phyloP scores from a whole-genome alignment of 2,797 vertebrate species.

The Taeniopygia guttata region DNA sequence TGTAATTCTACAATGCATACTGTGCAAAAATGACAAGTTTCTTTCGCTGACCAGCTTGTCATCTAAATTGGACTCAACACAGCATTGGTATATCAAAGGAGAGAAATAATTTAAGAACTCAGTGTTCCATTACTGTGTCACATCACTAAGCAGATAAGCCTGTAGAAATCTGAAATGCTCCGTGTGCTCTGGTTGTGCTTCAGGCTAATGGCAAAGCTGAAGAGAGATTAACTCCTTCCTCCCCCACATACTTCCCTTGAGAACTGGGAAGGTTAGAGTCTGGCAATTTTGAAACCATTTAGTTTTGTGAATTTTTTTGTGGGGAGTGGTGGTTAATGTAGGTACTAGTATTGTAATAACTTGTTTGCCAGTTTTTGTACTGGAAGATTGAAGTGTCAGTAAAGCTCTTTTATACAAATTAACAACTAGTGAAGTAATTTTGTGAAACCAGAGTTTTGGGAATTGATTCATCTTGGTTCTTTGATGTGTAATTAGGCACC shows the following conservation, averaged over 20 bases:
- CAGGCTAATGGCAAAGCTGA: background rate
- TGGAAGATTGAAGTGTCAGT: background rate
- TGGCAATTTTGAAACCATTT: background rate
- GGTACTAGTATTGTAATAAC: background rate
- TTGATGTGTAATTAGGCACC: background rate
- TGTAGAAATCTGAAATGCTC: slow-evolving; percentile 17
- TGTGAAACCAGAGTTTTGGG: background rate
- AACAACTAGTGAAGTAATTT: background rate
- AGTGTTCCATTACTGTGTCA: background rate
- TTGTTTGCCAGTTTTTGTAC: background rate
- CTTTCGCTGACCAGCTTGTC: background rate
- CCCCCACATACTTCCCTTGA: background rate
- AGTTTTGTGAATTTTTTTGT: background rate
- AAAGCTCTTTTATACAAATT: background rate
- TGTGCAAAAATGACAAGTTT: background rate
- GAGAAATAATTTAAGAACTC: background rate
- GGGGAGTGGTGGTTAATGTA: background rate
- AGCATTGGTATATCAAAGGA: background rate
- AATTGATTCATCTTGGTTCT: background rate
- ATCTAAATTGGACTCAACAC: background rate
- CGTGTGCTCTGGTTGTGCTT: background rate
- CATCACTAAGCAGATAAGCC: slow-evolving; percentile 28
- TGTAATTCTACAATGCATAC: background rate
- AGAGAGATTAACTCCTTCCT: slow-evolving; percentile 16
- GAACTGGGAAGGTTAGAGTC: background rate